These are phyloP conservation scores for Spheniscus mendiculus DNA, from an alignment of 2,113 vertebrate genomes.

Conservation along the genomic window DNA sequence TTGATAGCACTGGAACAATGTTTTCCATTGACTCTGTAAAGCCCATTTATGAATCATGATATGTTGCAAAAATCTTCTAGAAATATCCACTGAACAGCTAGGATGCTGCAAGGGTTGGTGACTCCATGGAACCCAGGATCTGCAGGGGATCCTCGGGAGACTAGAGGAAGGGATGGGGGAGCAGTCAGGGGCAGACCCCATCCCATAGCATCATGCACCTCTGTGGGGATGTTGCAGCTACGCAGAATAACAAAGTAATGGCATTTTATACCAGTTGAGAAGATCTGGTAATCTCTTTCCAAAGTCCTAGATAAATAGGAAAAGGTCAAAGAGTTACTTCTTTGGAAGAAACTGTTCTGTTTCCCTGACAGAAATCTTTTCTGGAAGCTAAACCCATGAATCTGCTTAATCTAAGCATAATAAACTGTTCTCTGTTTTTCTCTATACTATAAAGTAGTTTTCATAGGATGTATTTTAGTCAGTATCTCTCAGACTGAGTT, in stretches of 20 bases:
- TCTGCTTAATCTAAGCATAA: neutral
- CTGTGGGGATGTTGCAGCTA: neutral
- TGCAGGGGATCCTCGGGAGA: neutral
- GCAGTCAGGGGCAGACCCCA: neutral
- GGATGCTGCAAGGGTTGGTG: neutral
- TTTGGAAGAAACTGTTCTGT: neutral
- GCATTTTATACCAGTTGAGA: neutral
- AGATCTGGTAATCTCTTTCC: neutral
- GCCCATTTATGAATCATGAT: neutral
- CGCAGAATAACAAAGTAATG: neutral
- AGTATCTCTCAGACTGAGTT: neutral
- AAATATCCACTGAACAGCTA: neutral
- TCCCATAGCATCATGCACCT: neutral
- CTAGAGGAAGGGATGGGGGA: neutral
- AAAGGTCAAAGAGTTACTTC: neutral
- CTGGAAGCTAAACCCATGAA: neutral
- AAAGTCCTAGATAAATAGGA: neutral
- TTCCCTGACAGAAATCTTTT: neutral
- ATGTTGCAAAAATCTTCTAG: neutral
- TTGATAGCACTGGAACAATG: neutral
- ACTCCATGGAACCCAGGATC: neutral
- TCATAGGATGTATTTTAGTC: neutral
- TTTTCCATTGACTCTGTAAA: neutral
- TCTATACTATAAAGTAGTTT: neutral
- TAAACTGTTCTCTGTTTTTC: neutral